Conservation (phyloP, 2,797 vertebrate species). For the Chaenodraco wilsoni region DNA sequence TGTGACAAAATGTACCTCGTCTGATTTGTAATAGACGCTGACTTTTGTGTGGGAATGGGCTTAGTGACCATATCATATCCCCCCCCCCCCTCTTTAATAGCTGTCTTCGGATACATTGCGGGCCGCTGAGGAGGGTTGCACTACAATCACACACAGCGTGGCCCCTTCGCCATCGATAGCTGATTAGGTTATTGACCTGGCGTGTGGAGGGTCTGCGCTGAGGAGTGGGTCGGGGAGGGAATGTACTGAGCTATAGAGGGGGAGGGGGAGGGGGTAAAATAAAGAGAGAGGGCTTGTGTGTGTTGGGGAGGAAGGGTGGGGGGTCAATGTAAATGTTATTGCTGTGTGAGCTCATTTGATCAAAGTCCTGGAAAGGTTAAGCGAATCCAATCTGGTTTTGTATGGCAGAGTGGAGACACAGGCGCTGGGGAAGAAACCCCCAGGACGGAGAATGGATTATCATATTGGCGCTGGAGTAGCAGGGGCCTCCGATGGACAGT, state of each 20-base stretch:
- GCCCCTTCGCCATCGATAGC: constrained; percentile 82
- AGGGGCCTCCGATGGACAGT: constrained; percentile 87
- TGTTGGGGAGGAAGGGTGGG: constrained; percentile 46
- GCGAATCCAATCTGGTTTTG: constrained; percentile 91
- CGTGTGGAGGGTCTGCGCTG: constrained; percentile 44
- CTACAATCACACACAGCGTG: constrained; percentile 73
- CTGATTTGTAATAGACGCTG: constrained; percentile 50
- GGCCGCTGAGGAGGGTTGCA: constrained; percentile 56
- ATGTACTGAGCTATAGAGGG: constrained; percentile 46
- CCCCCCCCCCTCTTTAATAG: constrained; percentile 66
- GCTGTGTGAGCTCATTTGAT: constrained; percentile 90
- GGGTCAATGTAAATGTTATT: constrained; percentile 91
- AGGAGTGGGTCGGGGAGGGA: constrained; percentile 40
- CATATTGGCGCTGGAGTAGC: constrained; percentile 87
- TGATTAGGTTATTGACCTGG: constrained; percentile 88
- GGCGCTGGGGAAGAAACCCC: constrained; percentile 81
- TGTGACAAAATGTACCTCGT: constrained; percentile 49
- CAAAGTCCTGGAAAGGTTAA: constrained; percentile 91
- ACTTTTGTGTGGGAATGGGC: constrained; percentile 42
- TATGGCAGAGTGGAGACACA: constrained; percentile 88
- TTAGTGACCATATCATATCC: constrained; percentile 73
- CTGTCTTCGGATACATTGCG: constrained; percentile 76
- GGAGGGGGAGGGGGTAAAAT: constrained; percentile 42
- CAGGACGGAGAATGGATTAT: constrained; percentile 88
- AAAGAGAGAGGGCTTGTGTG: constrained; percentile 40